Percentiles rank a stretch among this genome's conserved stretches.
phyloP scores from a whole-genome alignment of 2,888 invertebrate species.

The Onchidella celtica region DNA sequence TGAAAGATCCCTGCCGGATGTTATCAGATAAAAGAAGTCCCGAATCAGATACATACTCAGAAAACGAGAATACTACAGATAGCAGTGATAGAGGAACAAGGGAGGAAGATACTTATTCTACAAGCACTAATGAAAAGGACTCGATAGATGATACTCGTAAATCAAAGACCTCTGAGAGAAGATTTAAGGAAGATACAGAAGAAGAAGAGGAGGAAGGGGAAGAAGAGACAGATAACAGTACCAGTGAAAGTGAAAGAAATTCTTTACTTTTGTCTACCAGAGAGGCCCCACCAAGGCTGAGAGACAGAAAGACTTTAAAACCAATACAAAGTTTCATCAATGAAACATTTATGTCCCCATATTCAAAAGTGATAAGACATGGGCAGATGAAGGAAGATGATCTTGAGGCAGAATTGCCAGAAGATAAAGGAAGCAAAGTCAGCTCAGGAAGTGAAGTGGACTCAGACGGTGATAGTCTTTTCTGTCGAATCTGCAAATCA shows the following conservation, averaged over 20 bases:
- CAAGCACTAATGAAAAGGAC: background rate
- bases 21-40: too few species aligned
- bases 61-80: background rate
- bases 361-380: background rate
- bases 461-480: conserved; percentile 39
- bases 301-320: conserved; percentile 39
- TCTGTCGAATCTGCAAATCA: conserved; percentile 41
- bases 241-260: background rate
- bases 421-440: background rate
- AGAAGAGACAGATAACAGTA: background rate
- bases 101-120: background rate
- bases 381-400: background rate
- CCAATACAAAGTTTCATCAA: conserved; percentile 40
- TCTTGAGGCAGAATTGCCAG: background rate
- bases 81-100: background rate
- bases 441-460: conserved; percentile 24
- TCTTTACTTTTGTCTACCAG: conserved; percentile 6
- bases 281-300: conserved; percentile 35
- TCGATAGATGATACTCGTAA: background rate
- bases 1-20: conserved; percentile 10
- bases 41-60: background rate
- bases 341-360: conserved; percentile 28
- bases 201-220: conserved; percentile 1
- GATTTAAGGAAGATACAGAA: background rate
- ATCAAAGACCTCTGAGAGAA: background rate